Conservation (phyloP, 2,888 invertebrate species). For the Oscheius sp. region DNA sequence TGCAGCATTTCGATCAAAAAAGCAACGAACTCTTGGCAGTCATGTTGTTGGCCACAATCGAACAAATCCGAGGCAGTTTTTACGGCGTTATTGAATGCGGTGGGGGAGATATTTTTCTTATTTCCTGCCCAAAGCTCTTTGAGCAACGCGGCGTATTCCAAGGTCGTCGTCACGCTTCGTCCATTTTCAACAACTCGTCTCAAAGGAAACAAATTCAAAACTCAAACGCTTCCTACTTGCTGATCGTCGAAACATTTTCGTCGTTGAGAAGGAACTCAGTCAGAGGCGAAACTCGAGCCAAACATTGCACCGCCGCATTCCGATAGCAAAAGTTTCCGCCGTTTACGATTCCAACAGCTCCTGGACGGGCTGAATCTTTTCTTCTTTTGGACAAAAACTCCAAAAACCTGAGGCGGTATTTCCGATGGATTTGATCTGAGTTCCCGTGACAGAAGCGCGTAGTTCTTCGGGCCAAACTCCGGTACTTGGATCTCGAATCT, state of each 20-base stretch:
- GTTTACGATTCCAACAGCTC: constrained; percentile 87
- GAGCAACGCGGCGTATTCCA: constrained; percentile 50
- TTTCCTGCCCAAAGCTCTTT: constrained; percentile 53
- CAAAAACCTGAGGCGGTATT: constrained; percentile 12
- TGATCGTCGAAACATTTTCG: constrained; percentile 30
- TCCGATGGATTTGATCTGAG: constrained; percentile 42
- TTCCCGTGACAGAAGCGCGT: constrained; percentile 50
- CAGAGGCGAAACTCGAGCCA: constrained; percentile 51
- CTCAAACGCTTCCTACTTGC: background rate
- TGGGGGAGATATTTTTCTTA: constrained; percentile 57
- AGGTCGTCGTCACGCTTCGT: constrained; percentile 33
- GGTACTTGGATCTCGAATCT: constrained; percentile 82
- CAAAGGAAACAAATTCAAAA: constrained; percentile 12
- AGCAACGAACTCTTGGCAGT: constrained; percentile 89
- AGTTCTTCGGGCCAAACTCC: constrained; percentile 91
- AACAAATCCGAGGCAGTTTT: constrained; percentile 86
- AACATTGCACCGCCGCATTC: constrained; percentile 88
- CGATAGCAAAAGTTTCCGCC: constrained; percentile 93
- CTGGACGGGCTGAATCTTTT: constrained; percentile 39
- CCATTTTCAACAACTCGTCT: background rate
- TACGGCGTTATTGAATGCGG: constrained; percentile 78
- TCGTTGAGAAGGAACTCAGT: constrained; percentile 49
- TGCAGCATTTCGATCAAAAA: constrained; percentile 90
- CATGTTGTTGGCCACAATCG: constrained; percentile 89
- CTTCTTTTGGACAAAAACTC: background rate